phyloP scores from a whole-genome alignment of 37 sponge, comb jelly and placozoan species.

The Spongia lamella region DNA sequence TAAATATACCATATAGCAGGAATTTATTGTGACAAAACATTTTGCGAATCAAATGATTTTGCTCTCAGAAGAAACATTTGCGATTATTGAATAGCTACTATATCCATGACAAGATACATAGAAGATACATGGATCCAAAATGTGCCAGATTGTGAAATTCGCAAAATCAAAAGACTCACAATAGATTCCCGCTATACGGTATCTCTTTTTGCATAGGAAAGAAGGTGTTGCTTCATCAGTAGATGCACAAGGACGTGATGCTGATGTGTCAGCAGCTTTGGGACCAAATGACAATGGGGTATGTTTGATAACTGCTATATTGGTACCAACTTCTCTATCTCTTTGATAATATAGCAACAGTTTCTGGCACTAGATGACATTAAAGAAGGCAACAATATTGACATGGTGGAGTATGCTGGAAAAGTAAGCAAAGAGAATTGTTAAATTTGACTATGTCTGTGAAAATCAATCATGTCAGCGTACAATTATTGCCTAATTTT shows the following conservation, averaged over 20 bases:
- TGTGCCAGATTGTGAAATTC: not conserved
- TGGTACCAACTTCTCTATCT: constrained; percentile 8
- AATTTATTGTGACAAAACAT: too few species aligned
- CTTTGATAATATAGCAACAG: constrained; percentile 18
- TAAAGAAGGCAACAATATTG: constrained; percentile 66
- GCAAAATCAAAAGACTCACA: too few species aligned
- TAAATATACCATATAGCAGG: too few species aligned
- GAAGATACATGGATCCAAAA: too few species aligned
- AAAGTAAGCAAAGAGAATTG: constrained; percentile 1
- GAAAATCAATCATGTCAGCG: too few species aligned
- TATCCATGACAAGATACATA: too few species aligned
- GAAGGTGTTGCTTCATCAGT: constrained; percentile 48
- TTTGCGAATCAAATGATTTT: too few species aligned
- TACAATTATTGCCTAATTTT: too few species aligned
- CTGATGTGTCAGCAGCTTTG: constrained; percentile 57
- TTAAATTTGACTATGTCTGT: too few species aligned
- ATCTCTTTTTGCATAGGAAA: constrained; percentile 36
- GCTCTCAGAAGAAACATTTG: too few species aligned
- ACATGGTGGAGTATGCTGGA: constrained; percentile 55
- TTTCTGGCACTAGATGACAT: constrained; percentile 78
- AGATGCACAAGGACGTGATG: constrained; percentile 60
- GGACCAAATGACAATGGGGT: constrained; percentile 25
- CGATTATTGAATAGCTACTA: too few species aligned
- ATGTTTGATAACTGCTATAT: not conserved
- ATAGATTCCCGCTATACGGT: too few species aligned